Conservation (phyloP, 2,113 vertebrate genomes). For the Cichladusa arquata region DNA sequence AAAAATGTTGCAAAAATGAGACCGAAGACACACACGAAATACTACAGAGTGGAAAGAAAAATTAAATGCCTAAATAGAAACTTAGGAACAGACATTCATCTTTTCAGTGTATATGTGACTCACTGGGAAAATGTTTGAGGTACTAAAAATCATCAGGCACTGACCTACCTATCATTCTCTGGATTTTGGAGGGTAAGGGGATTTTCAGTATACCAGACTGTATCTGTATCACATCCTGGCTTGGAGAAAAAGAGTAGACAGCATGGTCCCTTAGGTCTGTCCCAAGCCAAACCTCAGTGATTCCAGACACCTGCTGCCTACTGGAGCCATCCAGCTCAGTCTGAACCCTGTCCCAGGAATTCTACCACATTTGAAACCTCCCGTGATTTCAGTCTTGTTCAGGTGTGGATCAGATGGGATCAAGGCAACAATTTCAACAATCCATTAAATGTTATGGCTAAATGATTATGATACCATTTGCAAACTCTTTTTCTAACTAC, state of each 20-base stretch:
- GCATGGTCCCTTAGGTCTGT: background rate
- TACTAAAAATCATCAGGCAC: background rate
- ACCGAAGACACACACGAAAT: background rate
- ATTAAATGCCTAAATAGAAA: background rate
- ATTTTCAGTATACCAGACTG: background rate
- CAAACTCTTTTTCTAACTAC: background rate
- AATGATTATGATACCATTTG: background rate
- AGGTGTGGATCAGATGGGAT: background rate
- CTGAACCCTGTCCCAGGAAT: background rate
- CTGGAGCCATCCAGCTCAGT: background rate
- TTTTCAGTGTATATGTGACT: background rate
- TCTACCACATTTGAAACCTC: background rate
- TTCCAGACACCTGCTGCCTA: background rate
- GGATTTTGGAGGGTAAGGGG: background rate
- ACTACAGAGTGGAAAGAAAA: background rate
- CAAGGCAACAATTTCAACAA: background rate
- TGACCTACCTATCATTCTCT: background rate
- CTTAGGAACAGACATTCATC: background rate
- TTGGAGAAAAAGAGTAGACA: background rate
- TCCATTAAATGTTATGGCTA: background rate
- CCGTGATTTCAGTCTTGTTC: background rate
- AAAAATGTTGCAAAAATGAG: background rate
- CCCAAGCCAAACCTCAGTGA: background rate
- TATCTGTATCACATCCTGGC: background rate
- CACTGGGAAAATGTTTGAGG: background rate